A percentile compares a stretch with the other conserved stretches of the same genome.
Evolutionary conservation across 2,797 vertebrate genomes (phyloP).

Genomic region (Parambassis ranga): DNA sequence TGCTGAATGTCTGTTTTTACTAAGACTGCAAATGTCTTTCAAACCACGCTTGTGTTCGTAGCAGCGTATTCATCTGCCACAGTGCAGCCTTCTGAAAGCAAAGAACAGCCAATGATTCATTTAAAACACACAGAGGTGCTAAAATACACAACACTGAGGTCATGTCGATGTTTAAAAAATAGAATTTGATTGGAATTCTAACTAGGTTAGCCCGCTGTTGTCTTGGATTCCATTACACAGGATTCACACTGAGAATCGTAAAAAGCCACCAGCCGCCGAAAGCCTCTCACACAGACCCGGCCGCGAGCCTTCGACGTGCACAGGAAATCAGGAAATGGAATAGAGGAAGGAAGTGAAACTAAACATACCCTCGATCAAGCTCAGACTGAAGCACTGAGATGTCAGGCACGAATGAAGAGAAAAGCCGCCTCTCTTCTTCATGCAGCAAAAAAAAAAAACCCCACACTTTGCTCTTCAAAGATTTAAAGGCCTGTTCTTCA

Average conservation of each 20-base stretch:
- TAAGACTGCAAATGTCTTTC: background rate
- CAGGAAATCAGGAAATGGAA: slow-evolving; percentile 81
- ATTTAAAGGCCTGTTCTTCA: background rate
- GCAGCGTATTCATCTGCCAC: background rate
- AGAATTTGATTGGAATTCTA: background rate
- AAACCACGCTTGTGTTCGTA: background rate
- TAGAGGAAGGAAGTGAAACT: slow-evolving; percentile 83
- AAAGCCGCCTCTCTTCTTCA: background rate
- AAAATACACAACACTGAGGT: background rate
- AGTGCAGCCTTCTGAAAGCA: too few relatives aligned
- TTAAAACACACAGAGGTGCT: background rate
- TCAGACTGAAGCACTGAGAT: slow-evolving; percentile 32
- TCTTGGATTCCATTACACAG: slow-evolving; percentile 14
- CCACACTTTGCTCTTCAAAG: slow-evolving; percentile 8
- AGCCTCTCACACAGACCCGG: slow-evolving; percentile 8
- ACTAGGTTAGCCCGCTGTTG: slow-evolving; percentile 2
- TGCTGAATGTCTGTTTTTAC: background rate
- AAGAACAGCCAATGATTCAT: background rate
- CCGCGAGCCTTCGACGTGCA: slow-evolving; percentile 40
- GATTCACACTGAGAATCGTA: too few relatives aligned
- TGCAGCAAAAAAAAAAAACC: background rate
- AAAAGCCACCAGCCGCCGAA: slow-evolving; percentile 11
- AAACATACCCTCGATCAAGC: slow-evolving; percentile 63
- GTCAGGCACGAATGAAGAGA: slow-evolving; percentile 43
- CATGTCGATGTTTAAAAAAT: background rate